These are phyloP conservation scores for Syngnathus acus DNA, from an alignment of 2,797 vertebrate genomes.

Conservation along the genomic window DNA sequence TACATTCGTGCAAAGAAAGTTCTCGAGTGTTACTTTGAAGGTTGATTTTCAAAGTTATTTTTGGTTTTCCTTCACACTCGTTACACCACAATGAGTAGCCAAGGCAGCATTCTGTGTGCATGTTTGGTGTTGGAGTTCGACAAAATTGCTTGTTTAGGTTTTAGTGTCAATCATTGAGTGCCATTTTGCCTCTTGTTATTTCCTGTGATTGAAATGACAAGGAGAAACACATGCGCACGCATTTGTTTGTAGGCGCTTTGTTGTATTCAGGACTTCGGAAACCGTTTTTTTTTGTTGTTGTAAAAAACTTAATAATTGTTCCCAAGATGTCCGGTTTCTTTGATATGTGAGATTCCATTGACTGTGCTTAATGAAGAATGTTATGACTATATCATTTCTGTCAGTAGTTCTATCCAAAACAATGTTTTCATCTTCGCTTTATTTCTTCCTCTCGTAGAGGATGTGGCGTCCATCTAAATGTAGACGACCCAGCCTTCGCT, in stretches of 20 bases:
- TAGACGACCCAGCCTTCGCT: conserved; percentile 20
- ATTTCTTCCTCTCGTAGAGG: conserved; percentile 19
- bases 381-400: neutral
- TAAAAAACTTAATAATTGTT: too few relatives aligned
- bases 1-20: neutral
- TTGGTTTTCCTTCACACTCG: conserved; percentile 31
- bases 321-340: neutral
- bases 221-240: conserved; percentile 11
- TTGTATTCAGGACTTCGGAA: neutral
- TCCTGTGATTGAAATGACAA: conserved; percentile 45
- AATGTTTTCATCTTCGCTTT: conserved; percentile 7
- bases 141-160: conserved; percentile 47
- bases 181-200: conserved; percentile 52
- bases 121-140: conserved; percentile 11
- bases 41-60: conserved; percentile 6
- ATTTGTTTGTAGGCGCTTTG: neutral
- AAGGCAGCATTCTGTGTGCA: conserved; percentile 12
- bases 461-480: conserved; percentile 24
- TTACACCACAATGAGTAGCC: conserved; percentile 24
- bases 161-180: conserved; percentile 29
- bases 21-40: conserved; percentile 9
- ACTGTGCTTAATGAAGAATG: neutral
- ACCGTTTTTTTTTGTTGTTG: neutral
- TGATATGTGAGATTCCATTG: neutral
- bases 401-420: neutral